phyloP scores from a whole-genome alignment of 2,113 vertebrate species.

The Tamias sibiricus region DNA sequence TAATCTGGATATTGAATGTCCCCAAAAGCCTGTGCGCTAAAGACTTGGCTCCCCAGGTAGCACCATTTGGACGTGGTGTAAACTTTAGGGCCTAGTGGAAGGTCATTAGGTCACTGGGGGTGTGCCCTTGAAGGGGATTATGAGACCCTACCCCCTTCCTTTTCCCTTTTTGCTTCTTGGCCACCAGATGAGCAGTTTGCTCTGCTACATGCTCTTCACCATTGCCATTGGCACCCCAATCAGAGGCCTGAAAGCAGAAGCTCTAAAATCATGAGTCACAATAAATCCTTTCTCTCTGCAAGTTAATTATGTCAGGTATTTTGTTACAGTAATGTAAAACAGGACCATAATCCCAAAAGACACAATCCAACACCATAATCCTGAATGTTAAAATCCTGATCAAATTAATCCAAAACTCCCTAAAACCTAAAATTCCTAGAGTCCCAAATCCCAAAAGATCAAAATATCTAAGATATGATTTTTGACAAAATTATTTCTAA shows the following conservation, averaged over 20 bases:
- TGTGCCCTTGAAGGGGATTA: background rate
- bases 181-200: background rate
- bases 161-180: background rate
- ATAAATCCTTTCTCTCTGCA: background rate
- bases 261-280: background rate
- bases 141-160: background rate
- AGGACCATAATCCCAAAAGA: background rate
- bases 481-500: background rate
- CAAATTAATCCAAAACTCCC: background rate
- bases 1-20: background rate
- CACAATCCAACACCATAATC: background rate
- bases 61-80: background rate
- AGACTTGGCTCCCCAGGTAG: background rate
- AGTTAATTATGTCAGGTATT: background rate
- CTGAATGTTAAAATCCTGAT: background rate
- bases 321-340: background rate
- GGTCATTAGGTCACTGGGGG: background rate
- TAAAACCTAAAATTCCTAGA: background rate
- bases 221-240: background rate
- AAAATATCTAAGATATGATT: background rate
- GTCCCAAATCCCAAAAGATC: background rate
- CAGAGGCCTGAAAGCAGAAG: background rate
- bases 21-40: background rate
- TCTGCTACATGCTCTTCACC: background rate
- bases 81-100: background rate